phyloP scores from a whole-genome alignment of 2,888 invertebrate species.

The Chromoteleia sp. region DNA sequence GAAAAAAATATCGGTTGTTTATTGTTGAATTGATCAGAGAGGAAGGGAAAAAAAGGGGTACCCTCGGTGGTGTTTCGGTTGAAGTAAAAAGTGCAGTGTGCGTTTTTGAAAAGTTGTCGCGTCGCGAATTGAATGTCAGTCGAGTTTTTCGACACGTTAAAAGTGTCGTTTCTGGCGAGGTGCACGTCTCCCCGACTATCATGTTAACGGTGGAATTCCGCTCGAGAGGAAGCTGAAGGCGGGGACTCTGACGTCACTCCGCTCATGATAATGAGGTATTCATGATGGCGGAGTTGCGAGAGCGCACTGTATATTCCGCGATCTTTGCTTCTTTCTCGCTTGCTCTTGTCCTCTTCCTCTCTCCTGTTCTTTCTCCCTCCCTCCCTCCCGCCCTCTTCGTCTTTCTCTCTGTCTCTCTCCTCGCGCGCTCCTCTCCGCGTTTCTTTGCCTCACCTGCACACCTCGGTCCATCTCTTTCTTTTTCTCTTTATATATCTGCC shows the following conservation, averaged over 20 bases:
- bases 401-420: slow-evolving; percentile 14
- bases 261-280: slow-evolving; percentile 92
- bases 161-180: slow-evolving; percentile 68
- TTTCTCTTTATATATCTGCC: slow-evolving; percentile 44
- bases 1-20: too few relatives aligned
- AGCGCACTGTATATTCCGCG: slow-evolving; percentile 69
- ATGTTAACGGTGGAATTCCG: slow-evolving; percentile 86
- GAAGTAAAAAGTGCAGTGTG: slow-evolving; percentile 40
- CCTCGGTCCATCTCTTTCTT: slow-evolving; percentile 30
- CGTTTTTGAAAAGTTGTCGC: background rate
- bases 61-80: too few relatives aligned
- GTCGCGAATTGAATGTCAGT: slow-evolving; percentile 19
- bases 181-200: slow-evolving; percentile 63
- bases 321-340: slow-evolving; percentile 57
- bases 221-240: slow-evolving; percentile 86
- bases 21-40: too few relatives aligned
- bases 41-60: too few relatives aligned
- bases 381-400: slow-evolving; percentile 23
- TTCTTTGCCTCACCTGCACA: slow-evolving; percentile 36
- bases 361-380: background rate
- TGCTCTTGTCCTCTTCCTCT: slow-evolving; percentile 43
- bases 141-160: slow-evolving; percentile 47
- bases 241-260: slow-evolving; percentile 90
- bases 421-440: background rate
- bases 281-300: slow-evolving; percentile 91